A percentile compares a stretch with the other conserved stretches of the same genome.
These are phyloP conservation scores for Poeciliopsis paucimaculata DNA, from an alignment of 2,797 vertebrate genomes.

Conservation along the genomic window DNA sequence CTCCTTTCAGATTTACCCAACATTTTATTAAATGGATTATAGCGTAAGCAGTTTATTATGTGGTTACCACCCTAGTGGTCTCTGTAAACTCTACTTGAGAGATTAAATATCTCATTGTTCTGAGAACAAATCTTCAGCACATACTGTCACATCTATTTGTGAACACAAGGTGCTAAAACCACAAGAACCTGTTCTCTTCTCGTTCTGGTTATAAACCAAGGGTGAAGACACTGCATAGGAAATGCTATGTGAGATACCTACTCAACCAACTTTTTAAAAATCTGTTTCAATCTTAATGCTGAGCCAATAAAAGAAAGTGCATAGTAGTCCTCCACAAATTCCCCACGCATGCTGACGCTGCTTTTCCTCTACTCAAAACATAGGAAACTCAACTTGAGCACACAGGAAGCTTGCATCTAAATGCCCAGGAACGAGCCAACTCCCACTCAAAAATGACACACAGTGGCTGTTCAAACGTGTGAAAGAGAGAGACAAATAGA, in stretches of 20 bases:
- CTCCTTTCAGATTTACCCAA: background rate
- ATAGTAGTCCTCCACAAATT: conserved; percentile 38
- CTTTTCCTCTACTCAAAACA: conserved; percentile 59
- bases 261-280: background rate
- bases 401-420: conserved; percentile 60
- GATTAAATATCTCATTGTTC: background rate
- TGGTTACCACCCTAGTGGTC: background rate
- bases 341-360: conserved; percentile 45
- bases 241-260: background rate
- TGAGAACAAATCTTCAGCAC: background rate
- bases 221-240: background rate
- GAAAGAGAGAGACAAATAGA: conserved; percentile 3
- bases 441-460: conserved; percentile 33
- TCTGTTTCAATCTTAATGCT: conserved; percentile 37
- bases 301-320: conserved; percentile 29
- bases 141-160: background rate
- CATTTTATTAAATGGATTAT: background rate
- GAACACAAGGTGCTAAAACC: background rate
- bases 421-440: conserved; percentile 48
- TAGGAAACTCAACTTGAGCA: conserved; percentile 66
- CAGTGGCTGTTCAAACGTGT: conserved; percentile 23
- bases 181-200: background rate
- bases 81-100: background rate
- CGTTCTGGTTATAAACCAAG: background rate
- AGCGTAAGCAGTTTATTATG: background rate